A percentile compares a stretch with the other conserved stretches of the same genome.
These are phyloP conservation scores for Trichoplusia ni DNA, from an alignment of 1,140 invertebrate species.

Conservation along the genomic window DNA sequence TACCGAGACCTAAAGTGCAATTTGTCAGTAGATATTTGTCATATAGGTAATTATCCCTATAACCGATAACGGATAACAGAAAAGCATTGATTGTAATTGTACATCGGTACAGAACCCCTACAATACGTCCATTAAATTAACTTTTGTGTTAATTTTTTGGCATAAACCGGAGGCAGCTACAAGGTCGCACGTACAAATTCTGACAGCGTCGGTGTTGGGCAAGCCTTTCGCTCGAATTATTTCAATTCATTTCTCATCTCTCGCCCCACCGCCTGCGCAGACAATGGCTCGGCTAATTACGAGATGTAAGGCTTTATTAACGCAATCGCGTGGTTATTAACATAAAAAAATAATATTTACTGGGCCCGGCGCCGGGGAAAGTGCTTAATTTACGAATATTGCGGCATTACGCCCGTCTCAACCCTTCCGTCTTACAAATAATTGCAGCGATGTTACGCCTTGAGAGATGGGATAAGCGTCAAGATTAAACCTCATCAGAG, in stretches of 20 bases:
- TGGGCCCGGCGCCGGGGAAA: slow-evolving; percentile 50
- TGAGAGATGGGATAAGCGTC: slow-evolving; percentile 70
- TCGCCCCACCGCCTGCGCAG: slow-evolving; percentile 56
- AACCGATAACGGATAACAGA: no score
- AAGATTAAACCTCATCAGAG: slow-evolving; percentile 73
- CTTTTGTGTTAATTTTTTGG: no score
- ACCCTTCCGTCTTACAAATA: slow-evolving; percentile 76
- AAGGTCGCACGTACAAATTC: background rate
- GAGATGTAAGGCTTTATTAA: slow-evolving; percentile 80
- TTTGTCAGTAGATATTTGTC: no score
- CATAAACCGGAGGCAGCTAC: background rate
- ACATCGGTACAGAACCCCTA: no score
- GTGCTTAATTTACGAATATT: slow-evolving; percentile 79
- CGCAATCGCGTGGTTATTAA: slow-evolving; percentile 78
- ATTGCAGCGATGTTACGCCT: slow-evolving; percentile 71
- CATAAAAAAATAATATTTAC: slow-evolving; percentile 82
- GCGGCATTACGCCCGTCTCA: slow-evolving; percentile 68
- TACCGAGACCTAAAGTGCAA: no score
- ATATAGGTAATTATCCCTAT: no score
- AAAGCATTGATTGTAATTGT: background rate
- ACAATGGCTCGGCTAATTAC: slow-evolving; percentile 77
- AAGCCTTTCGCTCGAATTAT: slow-evolving; percentile 49
- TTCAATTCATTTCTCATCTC: slow-evolving; percentile 61
- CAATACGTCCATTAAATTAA: no score
- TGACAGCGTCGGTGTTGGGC: slow-evolving; percentile 6